Conservation (phyloP, 2,888 invertebrate species). For the Achlya flavicornis region DNA sequence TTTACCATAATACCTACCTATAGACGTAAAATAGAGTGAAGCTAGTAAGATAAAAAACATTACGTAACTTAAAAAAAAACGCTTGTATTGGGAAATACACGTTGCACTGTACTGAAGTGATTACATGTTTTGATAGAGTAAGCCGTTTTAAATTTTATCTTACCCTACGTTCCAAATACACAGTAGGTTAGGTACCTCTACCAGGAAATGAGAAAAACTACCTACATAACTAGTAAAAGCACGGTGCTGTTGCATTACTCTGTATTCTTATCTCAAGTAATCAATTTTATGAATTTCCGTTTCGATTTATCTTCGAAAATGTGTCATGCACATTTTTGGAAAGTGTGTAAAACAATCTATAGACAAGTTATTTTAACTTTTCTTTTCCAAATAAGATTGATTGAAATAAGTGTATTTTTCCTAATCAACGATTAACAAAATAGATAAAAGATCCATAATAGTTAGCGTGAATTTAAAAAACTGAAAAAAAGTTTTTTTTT, state of each 20-base stretch:
- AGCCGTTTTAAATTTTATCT: neutral
- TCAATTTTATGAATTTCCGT: conserved; percentile 3
- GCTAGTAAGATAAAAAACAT: too few relatives aligned
- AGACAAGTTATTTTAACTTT: too few relatives aligned
- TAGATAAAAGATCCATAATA: neutral
- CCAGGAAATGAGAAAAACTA: neutral
- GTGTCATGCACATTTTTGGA: neutral
- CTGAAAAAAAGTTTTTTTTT: too few relatives aligned
- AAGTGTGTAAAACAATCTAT: neutral
- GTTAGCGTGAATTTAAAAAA: too few relatives aligned
- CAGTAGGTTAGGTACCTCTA: too few relatives aligned
- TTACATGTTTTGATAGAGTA: neutral
- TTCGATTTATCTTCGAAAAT: neutral
- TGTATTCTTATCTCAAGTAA: conserved; percentile 2
- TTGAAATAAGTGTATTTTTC: neutral
- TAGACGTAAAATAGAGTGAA: too few relatives aligned
- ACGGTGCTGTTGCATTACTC: neutral
- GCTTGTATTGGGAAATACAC: too few relatives aligned
- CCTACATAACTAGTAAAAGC: neutral
- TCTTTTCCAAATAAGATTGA: neutral
- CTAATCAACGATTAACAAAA: neutral
- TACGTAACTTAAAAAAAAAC: too few relatives aligned
- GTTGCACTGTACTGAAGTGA: too few relatives aligned
- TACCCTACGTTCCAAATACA: too few relatives aligned
- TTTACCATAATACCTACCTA: too few relatives aligned